Evolutionary conservation across 2,113 vertebrate genomes (phyloP).

Genomic region (Pampusana beccarii): DNA sequence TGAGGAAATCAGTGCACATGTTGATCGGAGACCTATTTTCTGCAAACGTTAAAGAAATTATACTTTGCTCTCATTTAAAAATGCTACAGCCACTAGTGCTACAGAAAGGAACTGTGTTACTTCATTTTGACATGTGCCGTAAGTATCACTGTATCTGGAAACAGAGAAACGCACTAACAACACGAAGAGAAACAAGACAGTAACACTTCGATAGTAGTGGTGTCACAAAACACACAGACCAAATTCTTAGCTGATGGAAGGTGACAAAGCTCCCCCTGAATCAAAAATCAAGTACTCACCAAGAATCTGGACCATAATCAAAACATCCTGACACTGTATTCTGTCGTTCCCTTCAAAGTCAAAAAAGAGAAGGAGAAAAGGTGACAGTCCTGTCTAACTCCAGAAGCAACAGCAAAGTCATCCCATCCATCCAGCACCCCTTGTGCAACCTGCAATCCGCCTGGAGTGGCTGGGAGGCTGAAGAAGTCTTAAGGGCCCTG

Average conservation of each 20-base stretch:
- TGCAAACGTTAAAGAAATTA: background rate
- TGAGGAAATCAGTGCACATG: slow-evolving; percentile 5
- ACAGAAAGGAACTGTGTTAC: background rate
- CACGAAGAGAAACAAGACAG: background rate
- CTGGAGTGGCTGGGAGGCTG: background rate
- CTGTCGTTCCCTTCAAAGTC: background rate
- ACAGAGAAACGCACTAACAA: background rate
- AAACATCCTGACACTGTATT: background rate
- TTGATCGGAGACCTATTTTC: slow-evolving; percentile 21
- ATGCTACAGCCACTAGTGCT: background rate
- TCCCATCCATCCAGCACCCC: background rate
- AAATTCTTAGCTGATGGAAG: background rate
- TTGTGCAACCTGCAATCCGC: background rate
- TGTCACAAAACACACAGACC: background rate
- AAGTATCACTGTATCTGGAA: background rate
- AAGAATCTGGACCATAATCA: background rate
- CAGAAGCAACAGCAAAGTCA: background rate
- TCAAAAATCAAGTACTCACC: background rate
- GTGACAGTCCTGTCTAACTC: background rate
- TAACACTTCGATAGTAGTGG: background rate
- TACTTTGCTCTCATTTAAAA: background rate
- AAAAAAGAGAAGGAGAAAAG: background rate
- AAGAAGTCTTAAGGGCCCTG: background rate
- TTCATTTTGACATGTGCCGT: background rate
- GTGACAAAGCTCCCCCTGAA: background rate